These are phyloP conservation scores for Eustalomyia histrio DNA, from an alignment of 2,888 invertebrate genomes.

Conservation along the genomic window DNA sequence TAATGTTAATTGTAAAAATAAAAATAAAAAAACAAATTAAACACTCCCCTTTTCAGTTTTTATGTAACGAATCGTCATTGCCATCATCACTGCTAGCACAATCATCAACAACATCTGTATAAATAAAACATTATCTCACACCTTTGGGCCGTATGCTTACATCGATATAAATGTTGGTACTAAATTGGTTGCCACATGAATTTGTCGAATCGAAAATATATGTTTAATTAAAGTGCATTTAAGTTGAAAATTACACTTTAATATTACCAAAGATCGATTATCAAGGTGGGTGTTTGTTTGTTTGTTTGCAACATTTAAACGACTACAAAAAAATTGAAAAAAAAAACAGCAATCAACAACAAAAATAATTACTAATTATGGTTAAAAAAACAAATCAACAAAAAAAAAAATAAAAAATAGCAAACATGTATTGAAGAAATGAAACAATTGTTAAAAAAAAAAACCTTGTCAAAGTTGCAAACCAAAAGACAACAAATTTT, in stretches of 20 bases:
- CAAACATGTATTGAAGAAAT: slow-evolving; percentile 1
- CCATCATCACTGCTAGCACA: slow-evolving; percentile 11
- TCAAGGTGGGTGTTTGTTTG: slow-evolving; percentile 39
- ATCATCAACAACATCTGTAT: slow-evolving; percentile 14
- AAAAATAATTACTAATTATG: slow-evolving; percentile 16
- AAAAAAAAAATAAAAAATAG: background rate
- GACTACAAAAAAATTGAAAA: background rate
- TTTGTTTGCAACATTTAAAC: slow-evolving; percentile 26
- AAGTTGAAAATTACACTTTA: slow-evolving; percentile 45
- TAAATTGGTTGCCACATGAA: background rate
- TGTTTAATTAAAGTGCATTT: slow-evolving; percentile 19
- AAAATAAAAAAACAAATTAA: background rate
- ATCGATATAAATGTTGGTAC: background rate
- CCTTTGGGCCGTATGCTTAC: slow-evolving; percentile 11
- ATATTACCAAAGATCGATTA: slow-evolving; percentile 22
- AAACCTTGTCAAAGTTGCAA: slow-evolving; percentile 34
- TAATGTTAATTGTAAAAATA: background rate
- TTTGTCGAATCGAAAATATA: background rate
- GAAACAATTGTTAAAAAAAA: slow-evolving; percentile 13
- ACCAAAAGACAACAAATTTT: no score
- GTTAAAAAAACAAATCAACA: background rate
- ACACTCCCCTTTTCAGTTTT: background rate
- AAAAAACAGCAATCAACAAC: background rate
- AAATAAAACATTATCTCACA: slow-evolving; percentile 55
- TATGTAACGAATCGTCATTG: background rate